Conservation (phyloP, 2,113 vertebrate species). For the Pelusios castaneus region DNA sequence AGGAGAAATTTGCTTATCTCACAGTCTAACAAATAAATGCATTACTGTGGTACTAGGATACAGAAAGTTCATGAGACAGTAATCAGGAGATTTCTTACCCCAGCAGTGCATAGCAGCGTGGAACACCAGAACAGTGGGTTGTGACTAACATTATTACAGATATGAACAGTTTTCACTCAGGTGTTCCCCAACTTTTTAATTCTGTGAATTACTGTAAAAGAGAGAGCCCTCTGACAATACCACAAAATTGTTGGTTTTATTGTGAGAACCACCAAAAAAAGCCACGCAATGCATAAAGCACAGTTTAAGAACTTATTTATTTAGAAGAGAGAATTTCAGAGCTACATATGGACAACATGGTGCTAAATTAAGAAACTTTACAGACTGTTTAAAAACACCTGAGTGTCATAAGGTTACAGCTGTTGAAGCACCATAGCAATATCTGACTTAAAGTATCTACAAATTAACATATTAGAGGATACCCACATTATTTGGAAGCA, state of each 20-base stretch:
- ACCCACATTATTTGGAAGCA: background rate
- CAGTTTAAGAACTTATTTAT: background rate
- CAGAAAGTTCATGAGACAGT: background rate
- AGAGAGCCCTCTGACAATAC: background rate
- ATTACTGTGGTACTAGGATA: background rate
- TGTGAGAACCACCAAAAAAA: background rate
- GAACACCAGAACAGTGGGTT: background rate
- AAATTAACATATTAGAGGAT: background rate
- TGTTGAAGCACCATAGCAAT: background rate
- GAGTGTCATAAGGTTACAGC: background rate
- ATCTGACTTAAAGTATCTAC: background rate
- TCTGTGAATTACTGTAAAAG: background rate
- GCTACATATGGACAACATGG: background rate
- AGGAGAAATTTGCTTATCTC: background rate
- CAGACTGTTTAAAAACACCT: background rate
- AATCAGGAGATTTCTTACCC: background rate
- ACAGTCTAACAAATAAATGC: background rate
- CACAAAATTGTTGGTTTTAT: background rate
- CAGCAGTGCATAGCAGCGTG: background rate
- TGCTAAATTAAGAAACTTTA: background rate
- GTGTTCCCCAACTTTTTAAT: too few species aligned
- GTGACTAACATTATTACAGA: background rate
- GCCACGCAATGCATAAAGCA: background rate
- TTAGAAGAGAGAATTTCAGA: background rate
- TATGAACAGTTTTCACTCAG: background rate